Conservation (phyloP, 2,888 invertebrate species). For the Xestia rhomboidea region DNA sequence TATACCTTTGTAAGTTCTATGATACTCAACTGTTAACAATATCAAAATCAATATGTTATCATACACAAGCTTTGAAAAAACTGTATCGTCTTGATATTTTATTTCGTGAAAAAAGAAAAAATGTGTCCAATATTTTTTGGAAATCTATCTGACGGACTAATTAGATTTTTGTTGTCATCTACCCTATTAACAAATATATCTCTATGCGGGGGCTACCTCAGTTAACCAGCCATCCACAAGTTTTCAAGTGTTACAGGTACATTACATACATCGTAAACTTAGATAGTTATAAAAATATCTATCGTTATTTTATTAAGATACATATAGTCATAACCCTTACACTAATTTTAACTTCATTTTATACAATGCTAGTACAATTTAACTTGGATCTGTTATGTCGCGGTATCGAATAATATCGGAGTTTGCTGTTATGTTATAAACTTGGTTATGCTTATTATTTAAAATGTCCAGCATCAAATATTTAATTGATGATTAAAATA, state of each 20-base stretch:
- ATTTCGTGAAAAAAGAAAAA: too few species aligned
- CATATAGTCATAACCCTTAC: conserved; percentile 60
- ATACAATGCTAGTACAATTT: conserved; percentile 57
- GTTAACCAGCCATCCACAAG: conserved; percentile 55
- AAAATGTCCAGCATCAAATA: conserved; percentile 33
- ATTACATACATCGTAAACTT: conserved; percentile 67
- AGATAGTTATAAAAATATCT: conserved; percentile 68
- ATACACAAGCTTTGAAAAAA: neutral
- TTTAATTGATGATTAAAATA: conserved; percentile 8
- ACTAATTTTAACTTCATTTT: conserved; percentile 59
- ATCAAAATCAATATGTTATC: too few species aligned
- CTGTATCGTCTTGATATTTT: too few species aligned
- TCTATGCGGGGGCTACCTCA: neutral
- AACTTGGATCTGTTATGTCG: conserved; percentile 37
- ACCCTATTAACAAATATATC: neutral
- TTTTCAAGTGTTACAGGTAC: conserved; percentile 69
- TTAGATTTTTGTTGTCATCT: too few species aligned
- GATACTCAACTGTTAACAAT: neutral
- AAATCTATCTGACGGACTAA: too few species aligned
- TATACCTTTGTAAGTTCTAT: neutral
- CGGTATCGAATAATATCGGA: conserved; percentile 18
- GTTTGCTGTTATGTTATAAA: conserved; percentile 26
- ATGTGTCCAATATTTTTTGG: too few species aligned
- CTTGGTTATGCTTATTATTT: conserved; percentile 36
- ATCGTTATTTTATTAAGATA: conserved; percentile 65